These are phyloP conservation scores for Chlorodrepanis virens DNA, from an alignment of 2,113 vertebrate genomes.

Conservation along the genomic window DNA sequence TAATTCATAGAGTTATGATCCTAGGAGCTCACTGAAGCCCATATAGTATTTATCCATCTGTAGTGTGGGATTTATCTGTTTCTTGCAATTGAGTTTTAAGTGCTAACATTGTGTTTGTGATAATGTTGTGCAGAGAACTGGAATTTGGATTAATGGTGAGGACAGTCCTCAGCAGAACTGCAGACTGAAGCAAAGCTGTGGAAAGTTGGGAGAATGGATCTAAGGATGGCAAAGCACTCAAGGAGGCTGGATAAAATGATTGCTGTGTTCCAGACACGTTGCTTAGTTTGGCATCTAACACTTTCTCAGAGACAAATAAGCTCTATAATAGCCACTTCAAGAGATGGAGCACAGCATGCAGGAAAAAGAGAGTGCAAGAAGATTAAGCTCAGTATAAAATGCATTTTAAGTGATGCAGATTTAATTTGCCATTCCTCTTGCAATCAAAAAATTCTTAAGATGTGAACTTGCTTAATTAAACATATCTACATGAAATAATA, in stretches of 20 bases:
- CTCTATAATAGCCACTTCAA: neutral
- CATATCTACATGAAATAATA: neutral
- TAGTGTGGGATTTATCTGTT: too few species aligned
- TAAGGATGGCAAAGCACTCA: neutral
- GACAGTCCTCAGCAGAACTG: neutral
- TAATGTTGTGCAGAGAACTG: too few species aligned
- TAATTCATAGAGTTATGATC: too few species aligned
- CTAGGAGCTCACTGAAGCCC: too few species aligned
- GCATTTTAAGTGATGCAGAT: neutral
- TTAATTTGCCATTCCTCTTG: neutral
- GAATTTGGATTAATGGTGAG: neutral
- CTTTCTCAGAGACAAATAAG: neutral
- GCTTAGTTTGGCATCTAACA: neutral
- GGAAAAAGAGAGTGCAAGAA: neutral
- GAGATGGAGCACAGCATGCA: neutral
- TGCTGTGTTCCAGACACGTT: neutral
- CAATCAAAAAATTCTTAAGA: neutral
- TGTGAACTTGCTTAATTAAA: neutral
- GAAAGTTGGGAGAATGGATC: neutral
- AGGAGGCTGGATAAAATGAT: neutral
- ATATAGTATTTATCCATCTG: too few species aligned
- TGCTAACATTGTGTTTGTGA: too few species aligned
- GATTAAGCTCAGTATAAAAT: slow-evolving; percentile 25
- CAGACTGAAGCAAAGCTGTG: neutral
- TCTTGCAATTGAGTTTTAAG: too few species aligned